These are phyloP conservation scores for Periplaneta americana DNA, from an alignment of 1,140 invertebrate genomes.

Conservation along the genomic window DNA sequence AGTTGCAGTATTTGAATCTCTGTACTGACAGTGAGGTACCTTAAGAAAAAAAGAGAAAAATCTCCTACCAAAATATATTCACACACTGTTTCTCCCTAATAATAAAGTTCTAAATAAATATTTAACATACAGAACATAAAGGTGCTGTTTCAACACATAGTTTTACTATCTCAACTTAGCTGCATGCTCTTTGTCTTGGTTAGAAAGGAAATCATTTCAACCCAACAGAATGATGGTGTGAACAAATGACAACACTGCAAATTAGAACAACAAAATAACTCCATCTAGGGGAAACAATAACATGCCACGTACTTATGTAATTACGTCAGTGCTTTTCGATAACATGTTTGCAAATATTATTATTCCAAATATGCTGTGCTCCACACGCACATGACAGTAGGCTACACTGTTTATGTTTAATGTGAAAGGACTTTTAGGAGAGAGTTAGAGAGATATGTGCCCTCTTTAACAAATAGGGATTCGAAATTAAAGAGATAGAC, in stretches of 20 bases:
- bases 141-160: not conserved
- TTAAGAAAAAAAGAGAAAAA: constrained; percentile 38
- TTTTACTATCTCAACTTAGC: not conserved
- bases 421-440: not conserved
- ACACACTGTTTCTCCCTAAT: not conserved
- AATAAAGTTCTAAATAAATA: not conserved
- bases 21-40: constrained; percentile 33
- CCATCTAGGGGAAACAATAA: not conserved
- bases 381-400: too few species aligned
- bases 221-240: not conserved
- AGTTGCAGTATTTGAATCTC: constrained; percentile 27
- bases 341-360: too few species aligned
- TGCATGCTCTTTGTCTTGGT: not conserved
- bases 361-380: too few species aligned
- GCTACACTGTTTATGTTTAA: too few species aligned
- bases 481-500: too few species aligned
- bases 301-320: not conserved
- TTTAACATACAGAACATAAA: not conserved
- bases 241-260: not conserved
- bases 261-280: not conserved
- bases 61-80: constrained; percentile 5
- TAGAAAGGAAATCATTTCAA: not conserved
- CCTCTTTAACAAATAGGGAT: too few species aligned
- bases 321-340: too few species aligned
- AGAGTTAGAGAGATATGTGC: constrained; percentile 2